phyloP scores from a whole-genome alignment of 2,797 vertebrate species.

The Gymnocypris eckloni region DNA sequence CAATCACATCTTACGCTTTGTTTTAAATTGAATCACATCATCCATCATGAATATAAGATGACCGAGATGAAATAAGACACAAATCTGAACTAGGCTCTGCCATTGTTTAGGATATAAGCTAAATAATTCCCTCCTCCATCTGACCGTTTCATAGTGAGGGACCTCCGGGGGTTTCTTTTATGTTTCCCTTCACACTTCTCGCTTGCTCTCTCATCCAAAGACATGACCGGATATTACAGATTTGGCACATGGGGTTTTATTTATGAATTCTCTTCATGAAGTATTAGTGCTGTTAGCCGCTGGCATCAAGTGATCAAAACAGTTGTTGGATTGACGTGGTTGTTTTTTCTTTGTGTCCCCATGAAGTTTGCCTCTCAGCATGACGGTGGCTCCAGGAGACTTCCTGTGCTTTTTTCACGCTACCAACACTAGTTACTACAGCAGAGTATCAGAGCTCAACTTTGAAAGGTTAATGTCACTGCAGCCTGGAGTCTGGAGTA shows the following conservation, averaged over 20 bases:
- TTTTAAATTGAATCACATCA: slow-evolving; percentile 49
- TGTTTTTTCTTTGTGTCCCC: slow-evolving; percentile 32
- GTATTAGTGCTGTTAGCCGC: slow-evolving; percentile 64
- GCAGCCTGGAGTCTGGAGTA: background rate
- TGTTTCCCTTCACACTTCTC: slow-evolving; percentile 57
- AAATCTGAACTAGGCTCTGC: slow-evolving; percentile 25
- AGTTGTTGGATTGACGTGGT: slow-evolving; percentile 31
- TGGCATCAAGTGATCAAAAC: slow-evolving; percentile 50
- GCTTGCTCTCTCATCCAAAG: slow-evolving; percentile 57
- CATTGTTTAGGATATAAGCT: slow-evolving; percentile 1
- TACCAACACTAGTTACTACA: slow-evolving; percentile 4
- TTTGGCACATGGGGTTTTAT: slow-evolving; percentile 70
- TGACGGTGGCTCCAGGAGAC: slow-evolving; percentile 46
- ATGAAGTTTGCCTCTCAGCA: slow-evolving; percentile 41
- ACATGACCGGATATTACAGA: slow-evolving; percentile 75
- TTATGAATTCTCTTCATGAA: slow-evolving; percentile 73
- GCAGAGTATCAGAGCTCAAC: background rate
- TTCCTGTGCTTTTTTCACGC: slow-evolving; percentile 25
- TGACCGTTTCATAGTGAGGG: slow-evolving; percentile 14
- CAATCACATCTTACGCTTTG: slow-evolving; percentile 29
- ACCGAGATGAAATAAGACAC: slow-evolving; percentile 12
- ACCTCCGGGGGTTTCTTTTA: slow-evolving; percentile 71
- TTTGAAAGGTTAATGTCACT: background rate
- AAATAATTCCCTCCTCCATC: slow-evolving; percentile 19
- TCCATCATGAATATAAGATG: slow-evolving; percentile 39